Evolutionary conservation across 2,797 vertebrate species (phyloP), one percentile per base, ranked within the genome.

Genomic region (Naso thynnoides): DNA sequence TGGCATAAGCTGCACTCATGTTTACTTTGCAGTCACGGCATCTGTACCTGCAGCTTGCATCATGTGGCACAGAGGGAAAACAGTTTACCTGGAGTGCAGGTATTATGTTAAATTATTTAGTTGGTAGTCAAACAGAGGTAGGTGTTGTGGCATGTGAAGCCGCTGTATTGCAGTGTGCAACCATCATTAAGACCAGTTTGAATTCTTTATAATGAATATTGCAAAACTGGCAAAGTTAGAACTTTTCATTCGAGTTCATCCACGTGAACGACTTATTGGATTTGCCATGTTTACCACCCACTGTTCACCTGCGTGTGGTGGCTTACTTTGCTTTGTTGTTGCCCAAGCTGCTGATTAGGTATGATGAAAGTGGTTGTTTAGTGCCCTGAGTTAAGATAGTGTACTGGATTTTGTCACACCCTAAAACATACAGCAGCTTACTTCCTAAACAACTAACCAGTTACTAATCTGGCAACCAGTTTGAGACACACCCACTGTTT

Each of bases 71-170:
- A 31, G 31, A 14, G 27, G 36, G 19, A 57, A 26, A 63, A 38
- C 55, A 48, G 26, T 67, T 70, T 74, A 27, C 27, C 26, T 38
- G 33, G 21, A 33, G 63, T 45, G 55, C 2, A 54, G 47, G 21
- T 15, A 13, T 36, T 39, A 3, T 7, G n/a, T 60, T 64, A 2
- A 55, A 39, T 70, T 11, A 54, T 50, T 62, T 29, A 41, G 21
- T 50, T 68, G 27, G 29, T 66, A 52, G 24, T 66, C 14, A 47
- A 19, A 61, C 26, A 70, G 8, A 8, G n/a, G 9, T 19, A 29
- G 47, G 6, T 5, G 38, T 48, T 38, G 16, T 59, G 5, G 26
- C 39, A 2, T 48, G 21, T 47, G 36, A 27, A 39, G 7, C 36
- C 9, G 3, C 31, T 1, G 19, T 8, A 18, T 33, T 24, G 23